Evolutionary conservation across 2,113 vertebrate species (phyloP).

Genomic region (Barbus barbus): DNA sequence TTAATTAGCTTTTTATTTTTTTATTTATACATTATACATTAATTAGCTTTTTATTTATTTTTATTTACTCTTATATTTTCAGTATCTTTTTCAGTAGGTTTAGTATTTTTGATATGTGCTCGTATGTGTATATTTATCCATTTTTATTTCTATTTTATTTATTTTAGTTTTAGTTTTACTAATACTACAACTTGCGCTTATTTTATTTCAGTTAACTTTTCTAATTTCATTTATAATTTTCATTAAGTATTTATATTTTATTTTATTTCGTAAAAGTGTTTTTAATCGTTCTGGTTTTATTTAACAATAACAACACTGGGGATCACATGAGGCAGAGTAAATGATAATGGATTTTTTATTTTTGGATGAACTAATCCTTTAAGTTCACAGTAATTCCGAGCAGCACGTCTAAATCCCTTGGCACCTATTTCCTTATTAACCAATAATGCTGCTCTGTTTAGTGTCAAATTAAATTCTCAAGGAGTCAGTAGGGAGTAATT

Average conservation of each 20-base stretch:
- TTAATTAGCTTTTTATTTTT: too few relatives aligned
- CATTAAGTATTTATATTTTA: background rate
- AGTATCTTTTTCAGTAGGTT: too few relatives aligned
- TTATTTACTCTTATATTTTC: too few relatives aligned
- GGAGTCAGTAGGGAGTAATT: constrained; percentile 64
- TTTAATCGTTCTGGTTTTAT: background rate
- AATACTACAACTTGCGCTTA: too few relatives aligned
- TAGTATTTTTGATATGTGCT: too few relatives aligned
- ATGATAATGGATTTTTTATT: constrained; percentile 15
- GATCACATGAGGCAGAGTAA: background rate
- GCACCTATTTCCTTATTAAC: constrained; percentile 57
- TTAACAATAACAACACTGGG: background rate
- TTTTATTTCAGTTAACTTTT: too few relatives aligned
- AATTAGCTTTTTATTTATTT: too few relatives aligned
- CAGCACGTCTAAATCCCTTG: constrained; percentile 42
- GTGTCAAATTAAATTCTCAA: constrained; percentile 66
- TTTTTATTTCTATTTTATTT: too few relatives aligned
- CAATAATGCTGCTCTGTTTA: constrained; percentile 63
- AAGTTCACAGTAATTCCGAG: constrained; percentile 19
- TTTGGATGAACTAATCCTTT: constrained; percentile 17
- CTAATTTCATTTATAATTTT: too few relatives aligned
- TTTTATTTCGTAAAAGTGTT: background rate
- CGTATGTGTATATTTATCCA: too few relatives aligned
- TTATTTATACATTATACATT: too few relatives aligned
- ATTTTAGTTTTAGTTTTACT: background rate